These are phyloP conservation scores for Drosophila atripex DNA, from an alignment of 2,888 invertebrate genomes.

Conservation along the genomic window DNA sequence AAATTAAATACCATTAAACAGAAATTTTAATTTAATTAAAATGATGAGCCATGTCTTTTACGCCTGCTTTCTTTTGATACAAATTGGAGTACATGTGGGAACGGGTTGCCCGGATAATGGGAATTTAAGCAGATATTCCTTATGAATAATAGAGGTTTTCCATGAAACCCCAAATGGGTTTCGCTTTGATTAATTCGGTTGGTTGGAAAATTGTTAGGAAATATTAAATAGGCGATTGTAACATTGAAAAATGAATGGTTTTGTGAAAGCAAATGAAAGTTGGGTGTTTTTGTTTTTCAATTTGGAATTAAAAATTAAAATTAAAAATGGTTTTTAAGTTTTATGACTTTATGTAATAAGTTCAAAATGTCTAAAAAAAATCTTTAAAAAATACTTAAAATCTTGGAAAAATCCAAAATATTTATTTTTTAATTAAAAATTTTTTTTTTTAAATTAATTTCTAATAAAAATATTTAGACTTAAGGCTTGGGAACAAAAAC, in stretches of 20 bases:
- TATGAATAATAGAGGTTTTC: constrained; percentile 14
- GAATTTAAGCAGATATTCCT: constrained; percentile 35
- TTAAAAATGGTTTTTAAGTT: not conserved
- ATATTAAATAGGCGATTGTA: not conserved
- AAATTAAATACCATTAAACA: constrained; percentile 40
- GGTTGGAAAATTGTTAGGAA: constrained; percentile 8
- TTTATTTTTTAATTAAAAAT: not conserved
- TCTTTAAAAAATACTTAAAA: not conserved
- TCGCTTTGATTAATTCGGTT: constrained; percentile 12
- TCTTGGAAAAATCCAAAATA: not conserved
- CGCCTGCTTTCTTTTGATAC: constrained; percentile 11
- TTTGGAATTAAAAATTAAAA: too few relatives aligned
- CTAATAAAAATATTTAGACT: not conserved
- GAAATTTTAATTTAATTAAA: constrained; percentile 36
- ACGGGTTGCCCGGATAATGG: constrained; percentile 16
- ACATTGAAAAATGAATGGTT: not conserved
- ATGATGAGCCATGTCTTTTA: constrained; percentile 29
- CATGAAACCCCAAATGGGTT: constrained; percentile 3
- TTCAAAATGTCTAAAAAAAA: not conserved
- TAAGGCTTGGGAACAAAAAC: not conserved
- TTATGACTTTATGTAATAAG: not conserved
- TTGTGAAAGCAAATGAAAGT: constrained; percentile 3
- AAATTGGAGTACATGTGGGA: constrained; percentile 24
- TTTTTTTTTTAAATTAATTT: not conserved
- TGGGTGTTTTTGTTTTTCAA: too few relatives aligned